These are phyloP conservation scores for Helicoverpa assulta DNA, from an alignment of 2,888 invertebrate genomes.

Conservation along the genomic window DNA sequence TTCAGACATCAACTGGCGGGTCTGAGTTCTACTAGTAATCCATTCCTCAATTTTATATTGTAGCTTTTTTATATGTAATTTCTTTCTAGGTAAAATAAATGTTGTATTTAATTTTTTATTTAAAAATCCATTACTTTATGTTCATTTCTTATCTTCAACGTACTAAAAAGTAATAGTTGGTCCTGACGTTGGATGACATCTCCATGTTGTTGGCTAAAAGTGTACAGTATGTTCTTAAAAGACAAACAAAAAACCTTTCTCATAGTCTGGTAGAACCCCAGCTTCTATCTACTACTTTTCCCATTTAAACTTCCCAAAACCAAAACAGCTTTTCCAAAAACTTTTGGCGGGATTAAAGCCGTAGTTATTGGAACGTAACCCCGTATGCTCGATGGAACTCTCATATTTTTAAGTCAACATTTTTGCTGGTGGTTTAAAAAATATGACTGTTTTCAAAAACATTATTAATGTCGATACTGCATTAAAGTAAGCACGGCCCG, in stretches of 20 bases:
- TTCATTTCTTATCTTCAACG: no score
- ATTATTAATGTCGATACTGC: constrained; percentile 81
- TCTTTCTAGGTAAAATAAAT: not conserved
- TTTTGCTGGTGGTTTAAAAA: constrained; percentile 42
- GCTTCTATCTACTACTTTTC: not conserved
- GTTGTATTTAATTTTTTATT: no score
- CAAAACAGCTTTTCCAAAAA: constrained; percentile 5
- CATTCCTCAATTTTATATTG: not conserved
- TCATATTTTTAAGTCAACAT: constrained; percentile 33
- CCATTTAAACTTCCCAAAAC: not conserved
- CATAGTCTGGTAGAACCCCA: not conserved
- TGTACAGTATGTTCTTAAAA: no score
- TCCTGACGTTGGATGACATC: no score
- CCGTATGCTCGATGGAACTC: constrained; percentile 20
- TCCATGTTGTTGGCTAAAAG: no score
- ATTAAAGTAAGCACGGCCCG: constrained; percentile 75
- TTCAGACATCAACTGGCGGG: not conserved
- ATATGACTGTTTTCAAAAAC: constrained; percentile 64
- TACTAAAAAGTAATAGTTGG: no score
- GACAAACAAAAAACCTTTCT: not conserved
- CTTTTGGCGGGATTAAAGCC: constrained; percentile 33
- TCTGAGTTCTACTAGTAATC: not conserved
- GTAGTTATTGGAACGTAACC: constrained; percentile 50
- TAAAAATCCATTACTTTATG: no score
- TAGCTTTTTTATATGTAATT: not conserved